Percentiles rank a stretch among this genome's conserved stretches.
phyloP scores from a whole-genome alignment of 1,140 invertebrate species.

The Conus betulinus region DNA sequence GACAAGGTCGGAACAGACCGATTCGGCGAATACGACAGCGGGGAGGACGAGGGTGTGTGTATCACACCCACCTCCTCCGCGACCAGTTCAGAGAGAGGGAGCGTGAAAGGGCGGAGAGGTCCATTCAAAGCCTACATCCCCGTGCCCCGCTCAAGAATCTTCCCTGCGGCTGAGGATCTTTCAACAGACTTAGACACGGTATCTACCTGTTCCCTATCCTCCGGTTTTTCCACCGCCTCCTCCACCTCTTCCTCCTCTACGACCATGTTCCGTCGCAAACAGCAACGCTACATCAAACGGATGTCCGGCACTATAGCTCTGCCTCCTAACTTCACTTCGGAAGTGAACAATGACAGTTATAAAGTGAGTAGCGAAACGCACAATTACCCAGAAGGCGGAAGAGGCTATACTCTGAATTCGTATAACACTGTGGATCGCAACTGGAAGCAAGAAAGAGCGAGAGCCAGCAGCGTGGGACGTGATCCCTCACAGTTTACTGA shows the following conservation, averaged over 20 bases:
- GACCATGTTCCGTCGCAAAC: neutral
- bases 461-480: neutral
- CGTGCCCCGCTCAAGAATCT: neutral
- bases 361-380: no score
- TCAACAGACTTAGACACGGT: neutral
- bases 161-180: neutral
- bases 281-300: neutral
- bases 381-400: no score
- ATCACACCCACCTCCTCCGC: conserved; percentile 1
- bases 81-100: neutral
- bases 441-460: neutral
- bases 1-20: no score
- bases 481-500: neutral
- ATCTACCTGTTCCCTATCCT: neutral
- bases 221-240: neutral
- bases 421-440: no score
- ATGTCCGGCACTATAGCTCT: neutral
- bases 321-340: no score
- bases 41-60: neutral
- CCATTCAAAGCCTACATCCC: neutral
- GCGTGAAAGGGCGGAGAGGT: neutral
- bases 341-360: no score
- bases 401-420: no score
- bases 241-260: neutral
- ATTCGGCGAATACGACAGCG: neutral